Base-by-base conservation (phyloP, 2,113 vertebrate genomes). In the Nycticryphes semicollaris region DNA sequence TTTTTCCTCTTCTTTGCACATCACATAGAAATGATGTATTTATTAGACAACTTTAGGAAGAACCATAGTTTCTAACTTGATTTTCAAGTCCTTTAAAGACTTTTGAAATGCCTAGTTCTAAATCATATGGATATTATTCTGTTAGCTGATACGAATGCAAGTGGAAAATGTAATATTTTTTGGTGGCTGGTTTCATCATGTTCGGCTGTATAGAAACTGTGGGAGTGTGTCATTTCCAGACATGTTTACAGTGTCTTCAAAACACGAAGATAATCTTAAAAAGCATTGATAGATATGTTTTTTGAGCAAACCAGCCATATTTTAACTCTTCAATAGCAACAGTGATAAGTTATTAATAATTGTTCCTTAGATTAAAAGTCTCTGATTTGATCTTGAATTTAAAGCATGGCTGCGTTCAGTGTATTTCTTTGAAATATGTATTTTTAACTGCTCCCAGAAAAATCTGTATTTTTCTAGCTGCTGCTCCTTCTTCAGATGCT, bases 101-200 rank as follows among this genome's bases (percentile, higher is more conserved):
- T 92, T 90, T 73, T 89, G 51, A 95, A 92, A 94, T 87, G 63
- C 41, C 66, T 94, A 77, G 31, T 87, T 94, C 73, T 87, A 96
- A 96, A 96, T 95, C 84, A 89, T 67, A 92, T 72, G 77, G 77
- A 78, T 95, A 87, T 96, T 96, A 93, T 83, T 95, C 87, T 81
- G 91, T 91, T 95, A 94, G 70, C 54, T 93, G 87, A 92, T 95
- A 96, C 54, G 92, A 95, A 89, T 51, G 45, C 89, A 95, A 85
- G 89, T 96, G 92, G 94, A 97, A 97, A 97, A 97, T 83, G 59
- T 89, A 95, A 92, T 97, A 94, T 89, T 94, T 95, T 91, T 97
- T 96, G 87, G 92, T 97, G 83, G 59, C 70, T 96, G 91, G 80
- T 96, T 97, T 96, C 89, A 96, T 96, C 96, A 89, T 82, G 69